Base-by-base conservation (phyloP, 2,888 invertebrate species). In the Leptopilina syphax region DNA sequence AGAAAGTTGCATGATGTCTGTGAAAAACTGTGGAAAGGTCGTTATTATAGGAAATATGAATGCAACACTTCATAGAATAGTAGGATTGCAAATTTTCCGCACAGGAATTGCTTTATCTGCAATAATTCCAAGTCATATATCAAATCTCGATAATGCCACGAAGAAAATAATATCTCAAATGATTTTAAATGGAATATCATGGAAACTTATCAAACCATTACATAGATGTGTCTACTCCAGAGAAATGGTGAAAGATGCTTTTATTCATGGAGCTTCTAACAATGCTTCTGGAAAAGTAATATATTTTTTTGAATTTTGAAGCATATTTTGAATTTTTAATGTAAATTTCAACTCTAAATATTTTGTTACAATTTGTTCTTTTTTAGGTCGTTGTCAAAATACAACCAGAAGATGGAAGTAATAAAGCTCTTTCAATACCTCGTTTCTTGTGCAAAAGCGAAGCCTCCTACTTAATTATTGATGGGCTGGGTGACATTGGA, bases 401-500 rank as follows among this genome's bases (percentile, higher is more conserved):
- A 41, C 83, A 83, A 54, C 70, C 84, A 68, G 54, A 70, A 10
- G 63, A 70, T 68, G 50, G 54, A 3, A 73, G 70, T 1, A 41
- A 47, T 24, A 66, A 34, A 8, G 65, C 82, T 13, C 82, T 86
- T 8, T 93, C 93, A 3, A 86, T 93, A 3, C 91, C 93, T 57
- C 90, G 93, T 65, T 92, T 92, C 50, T 88, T 91, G 57, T 94
- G 94, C 84, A 65, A 27, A 63, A 91, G 92, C 24, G 90, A 93
- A 84, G 86, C 93, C 91, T 41, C 93, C 0, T 93, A 96, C 92
- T 88, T 96, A 0, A 93, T 96, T 3, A 93, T 95, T 3, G 96
- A 96, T 12, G 97, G 98, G 41, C 93, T 98, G 0, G 98, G 97
- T 65, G 97, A 77, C 54, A 83, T 86, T 77, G 82, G 83, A 54